phyloP scores from a whole-genome alignment of 1,140 invertebrate species.

The Charaxes varanes region DNA sequence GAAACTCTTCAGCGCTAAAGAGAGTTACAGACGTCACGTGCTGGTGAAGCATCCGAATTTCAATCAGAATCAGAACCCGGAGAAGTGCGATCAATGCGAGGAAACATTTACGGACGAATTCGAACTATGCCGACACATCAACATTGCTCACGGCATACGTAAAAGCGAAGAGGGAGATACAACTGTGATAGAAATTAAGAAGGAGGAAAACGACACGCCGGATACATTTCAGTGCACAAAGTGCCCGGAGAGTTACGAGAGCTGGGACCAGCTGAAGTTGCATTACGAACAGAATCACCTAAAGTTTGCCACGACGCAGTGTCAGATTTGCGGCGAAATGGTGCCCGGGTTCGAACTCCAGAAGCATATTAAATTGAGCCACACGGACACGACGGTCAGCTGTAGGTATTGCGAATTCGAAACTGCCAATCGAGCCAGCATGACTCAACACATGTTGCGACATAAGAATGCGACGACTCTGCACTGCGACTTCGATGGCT shows the following conservation, averaged over 20 bases:
- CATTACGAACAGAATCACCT: conserved; percentile 55
- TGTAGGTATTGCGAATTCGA: conserved; percentile 59
- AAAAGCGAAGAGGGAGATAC: conserved; percentile 9
- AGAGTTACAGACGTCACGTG: conserved; percentile 54
- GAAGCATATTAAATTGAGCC: conserved; percentile 49
- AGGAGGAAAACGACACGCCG: conserved; percentile 44
- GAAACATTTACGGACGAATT: conserved; percentile 52
- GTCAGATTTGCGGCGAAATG: conserved; percentile 60
- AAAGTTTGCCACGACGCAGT: conserved; percentile 41
- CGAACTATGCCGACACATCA: conserved; percentile 51
- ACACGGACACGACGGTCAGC: conserved; percentile 33
- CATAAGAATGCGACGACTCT: conserved; percentile 56
- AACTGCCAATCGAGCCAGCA: conserved; percentile 37
- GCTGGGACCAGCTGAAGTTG: conserved; percentile 43
- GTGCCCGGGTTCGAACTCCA: conserved; percentile 39
- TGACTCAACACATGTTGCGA: conserved; percentile 56
- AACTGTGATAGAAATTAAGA: conserved; percentile 32
- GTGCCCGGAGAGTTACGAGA: conserved; percentile 39
- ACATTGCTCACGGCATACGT: conserved; percentile 28
- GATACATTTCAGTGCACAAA: conserved; percentile 52
- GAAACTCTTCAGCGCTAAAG: conserved; percentile 58
- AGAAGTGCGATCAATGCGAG: conserved; percentile 48
- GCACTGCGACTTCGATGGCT: conserved; percentile 45
- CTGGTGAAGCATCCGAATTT: conserved; percentile 44
- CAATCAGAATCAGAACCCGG: conserved; percentile 22